phyloP scores from a whole-genome alignment of 92 coral and sea anemone species.

The Phenganax stokvisi region DNA sequence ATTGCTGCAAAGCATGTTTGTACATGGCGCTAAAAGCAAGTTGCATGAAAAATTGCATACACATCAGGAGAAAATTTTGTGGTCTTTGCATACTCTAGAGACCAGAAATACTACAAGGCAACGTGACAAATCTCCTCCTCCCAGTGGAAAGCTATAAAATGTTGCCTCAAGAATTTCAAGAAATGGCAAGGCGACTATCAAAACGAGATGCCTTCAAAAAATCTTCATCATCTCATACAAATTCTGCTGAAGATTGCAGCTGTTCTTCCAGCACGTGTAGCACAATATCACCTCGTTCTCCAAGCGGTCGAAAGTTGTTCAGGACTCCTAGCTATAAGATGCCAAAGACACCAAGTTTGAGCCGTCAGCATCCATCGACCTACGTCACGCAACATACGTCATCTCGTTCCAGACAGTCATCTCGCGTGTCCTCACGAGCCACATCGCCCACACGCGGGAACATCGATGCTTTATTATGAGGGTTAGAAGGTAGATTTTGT shows the following conservation, averaged over 20 bases:
- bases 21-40: no score
- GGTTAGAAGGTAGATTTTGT: neutral
- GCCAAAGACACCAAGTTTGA: conserved; percentile 78
- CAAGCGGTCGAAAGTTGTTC: conserved; percentile 54
- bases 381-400: conserved; percentile 72
- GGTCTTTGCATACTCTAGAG: neutral
- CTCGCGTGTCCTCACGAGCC: conserved; percentile 76
- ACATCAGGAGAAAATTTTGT: neutral
- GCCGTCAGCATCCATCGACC: conserved; percentile 91
- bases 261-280: conserved; percentile 47
- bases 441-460: conserved; percentile 52
- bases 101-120: conserved; percentile 2
- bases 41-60: no score
- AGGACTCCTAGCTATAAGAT: conserved; percentile 71
- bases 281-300: conserved; percentile 46
- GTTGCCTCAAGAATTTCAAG: conserved; percentile 88
- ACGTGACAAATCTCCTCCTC: conserved; percentile 55
- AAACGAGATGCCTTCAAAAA: conserved; percentile 68
- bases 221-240: conserved; percentile 43
- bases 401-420: conserved; percentile 74
- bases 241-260: conserved; percentile 39
- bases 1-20: no score
- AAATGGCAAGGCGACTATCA: conserved; percentile 88
- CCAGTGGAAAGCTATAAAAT: conserved; percentile 76
- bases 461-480: conserved; percentile 7